Conservation (phyloP, 2,113 vertebrate genomes). For the Anseranas semipalmata region DNA sequence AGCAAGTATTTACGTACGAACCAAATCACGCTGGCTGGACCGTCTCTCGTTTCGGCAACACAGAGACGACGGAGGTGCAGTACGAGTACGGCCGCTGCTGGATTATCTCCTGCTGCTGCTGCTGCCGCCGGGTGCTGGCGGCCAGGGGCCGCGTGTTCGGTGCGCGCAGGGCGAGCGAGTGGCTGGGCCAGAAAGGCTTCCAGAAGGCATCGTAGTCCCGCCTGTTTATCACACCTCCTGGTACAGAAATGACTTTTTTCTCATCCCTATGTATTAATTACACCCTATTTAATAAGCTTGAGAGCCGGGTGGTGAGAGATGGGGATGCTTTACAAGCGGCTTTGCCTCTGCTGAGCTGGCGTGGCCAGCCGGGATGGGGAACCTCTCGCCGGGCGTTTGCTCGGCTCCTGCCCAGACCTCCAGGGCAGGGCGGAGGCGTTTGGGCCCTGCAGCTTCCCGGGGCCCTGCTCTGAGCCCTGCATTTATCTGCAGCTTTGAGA, state of each 20-base stretch:
- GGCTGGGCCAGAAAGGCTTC: not conserved
- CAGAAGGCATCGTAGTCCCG: not conserved
- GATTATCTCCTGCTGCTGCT: no score
- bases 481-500: accelerated
- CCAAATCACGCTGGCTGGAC: accelerated
- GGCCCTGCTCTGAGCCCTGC: not conserved
- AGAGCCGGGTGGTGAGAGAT: not conserved
- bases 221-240: not conserved
- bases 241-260: accelerated
- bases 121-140: no score
- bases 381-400: accelerated
- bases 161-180: accelerated
- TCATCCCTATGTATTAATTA: accelerated
- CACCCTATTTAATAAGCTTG: accelerated
- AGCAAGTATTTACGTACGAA: not conserved
- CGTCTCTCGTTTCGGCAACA: accelerated
- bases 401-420: not conserved
- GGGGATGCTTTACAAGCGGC: accelerated
- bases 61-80: no score
- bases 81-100: not conserved
- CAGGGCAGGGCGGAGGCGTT: no score
- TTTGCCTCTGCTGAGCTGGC: not conserved
- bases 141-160: accelerated
- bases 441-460: accelerated
- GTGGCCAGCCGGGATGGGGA: not conserved